These are phyloP conservation scores for Myrmecobius fasciatus DNA, from an alignment of 2,113 vertebrate genomes.

Conservation along the genomic window DNA sequence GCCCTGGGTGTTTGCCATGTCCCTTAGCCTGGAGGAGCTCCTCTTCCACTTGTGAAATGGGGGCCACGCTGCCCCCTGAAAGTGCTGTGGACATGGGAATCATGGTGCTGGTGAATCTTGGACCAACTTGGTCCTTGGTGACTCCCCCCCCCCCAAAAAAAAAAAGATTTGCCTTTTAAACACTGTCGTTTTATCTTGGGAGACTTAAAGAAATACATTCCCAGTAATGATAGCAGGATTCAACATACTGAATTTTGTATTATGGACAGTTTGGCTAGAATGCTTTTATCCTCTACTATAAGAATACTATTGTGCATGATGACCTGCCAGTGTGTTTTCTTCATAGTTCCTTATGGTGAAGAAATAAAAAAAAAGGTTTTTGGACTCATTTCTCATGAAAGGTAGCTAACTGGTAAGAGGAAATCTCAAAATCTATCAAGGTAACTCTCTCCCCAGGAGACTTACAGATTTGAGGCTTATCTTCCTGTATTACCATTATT, in stretches of 20 bases:
- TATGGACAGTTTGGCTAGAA: background rate
- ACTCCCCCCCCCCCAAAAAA: background rate
- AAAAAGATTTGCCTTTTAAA: background rate
- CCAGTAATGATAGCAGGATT: constrained; percentile 9
- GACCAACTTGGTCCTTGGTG: background rate
- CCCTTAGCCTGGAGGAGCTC: background rate
- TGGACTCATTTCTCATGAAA: background rate
- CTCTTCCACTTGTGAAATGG: background rate
- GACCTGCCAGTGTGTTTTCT: background rate
- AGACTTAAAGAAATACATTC: background rate
- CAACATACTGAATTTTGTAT: constrained; percentile 5
- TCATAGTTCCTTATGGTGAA: background rate
- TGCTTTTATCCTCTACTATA: constrained; percentile 2
- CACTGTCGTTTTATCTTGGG: background rate
- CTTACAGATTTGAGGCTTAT: constrained; percentile 10
- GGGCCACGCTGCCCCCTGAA: background rate
- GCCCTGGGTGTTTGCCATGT: background rate
- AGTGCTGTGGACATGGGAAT: background rate
- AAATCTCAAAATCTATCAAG: constrained; percentile 18
- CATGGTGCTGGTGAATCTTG: background rate
- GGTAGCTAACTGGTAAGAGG: background rate
- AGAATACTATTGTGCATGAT: background rate
- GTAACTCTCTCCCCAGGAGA: background rate
- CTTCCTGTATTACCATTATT: constrained; percentile 34
- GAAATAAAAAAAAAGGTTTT: constrained; percentile 1